Percentiles rank a stretch among this genome's conserved stretches.
phyloP scores from a whole-genome alignment of 2,113 vertebrate species.

The Atractosteus spatula region DNA sequence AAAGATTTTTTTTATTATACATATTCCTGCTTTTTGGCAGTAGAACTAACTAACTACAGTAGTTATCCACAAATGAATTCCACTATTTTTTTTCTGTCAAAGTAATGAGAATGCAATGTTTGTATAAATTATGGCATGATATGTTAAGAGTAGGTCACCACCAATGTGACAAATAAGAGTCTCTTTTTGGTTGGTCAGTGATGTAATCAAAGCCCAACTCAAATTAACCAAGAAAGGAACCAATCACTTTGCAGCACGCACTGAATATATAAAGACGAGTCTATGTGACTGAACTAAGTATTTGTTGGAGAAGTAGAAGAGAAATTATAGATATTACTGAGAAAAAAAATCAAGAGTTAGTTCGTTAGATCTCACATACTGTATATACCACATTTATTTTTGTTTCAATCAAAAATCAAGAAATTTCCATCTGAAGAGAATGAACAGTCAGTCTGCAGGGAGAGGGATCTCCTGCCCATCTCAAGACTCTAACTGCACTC shows the following conservation, averaged over 20 bases:
- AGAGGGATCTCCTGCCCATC: constrained; percentile 26
- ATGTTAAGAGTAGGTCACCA: neutral
- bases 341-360: neutral
- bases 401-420: neutral
- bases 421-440: neutral
- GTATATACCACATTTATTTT: neutral
- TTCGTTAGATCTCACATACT: neutral
- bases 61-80: neutral
- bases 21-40: neutral
- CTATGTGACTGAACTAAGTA: no score
- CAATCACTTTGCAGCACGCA: no score
- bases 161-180: neutral
- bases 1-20: neutral
- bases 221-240: no score
- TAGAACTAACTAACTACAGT: neutral
- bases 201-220: no score
- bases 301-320: no score
- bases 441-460: constrained; percentile 22
- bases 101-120: constrained; percentile 4
- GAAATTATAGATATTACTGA: neutral
- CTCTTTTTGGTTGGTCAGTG: no score
- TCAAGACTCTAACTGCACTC: constrained; percentile 31
- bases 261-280: no score
- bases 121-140: constrained; percentile 10
- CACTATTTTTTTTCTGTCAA: neutral